Percentiles rank a stretch among this genome's conserved stretches.
Conservation (phyloP, 2,888 invertebrate genomes). For the Pristionchus mayeri region DNA sequence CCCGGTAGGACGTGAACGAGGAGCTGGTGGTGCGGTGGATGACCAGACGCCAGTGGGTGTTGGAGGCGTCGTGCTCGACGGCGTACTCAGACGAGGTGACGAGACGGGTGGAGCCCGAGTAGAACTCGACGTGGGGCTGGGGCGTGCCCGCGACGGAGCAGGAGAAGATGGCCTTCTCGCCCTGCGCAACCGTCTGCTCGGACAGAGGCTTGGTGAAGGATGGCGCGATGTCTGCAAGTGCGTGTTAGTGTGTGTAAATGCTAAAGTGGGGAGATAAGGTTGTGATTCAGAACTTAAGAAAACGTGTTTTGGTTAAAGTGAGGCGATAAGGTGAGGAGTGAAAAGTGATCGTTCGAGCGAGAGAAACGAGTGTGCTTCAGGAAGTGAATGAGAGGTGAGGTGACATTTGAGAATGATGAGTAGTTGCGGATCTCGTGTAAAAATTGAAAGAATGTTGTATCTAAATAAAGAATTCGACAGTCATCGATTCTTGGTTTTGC, state of each 20-base stretch:
- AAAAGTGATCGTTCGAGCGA: slow-evolving; percentile 18
- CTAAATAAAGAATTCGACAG: too few relatives aligned
- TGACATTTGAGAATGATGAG: background rate
- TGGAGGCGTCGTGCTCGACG: slow-evolving; percentile 72
- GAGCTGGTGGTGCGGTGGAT: slow-evolving; percentile 78
- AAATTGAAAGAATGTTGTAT: background rate
- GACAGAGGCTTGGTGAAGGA: slow-evolving; percentile 72
- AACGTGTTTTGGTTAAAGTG: background rate
- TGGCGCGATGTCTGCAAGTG: slow-evolving; percentile 71
- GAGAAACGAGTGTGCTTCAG: background rate
- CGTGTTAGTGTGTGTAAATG: slow-evolving; percentile 48
- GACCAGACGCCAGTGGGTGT: slow-evolving; percentile 75
- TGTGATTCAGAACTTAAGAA: background rate
- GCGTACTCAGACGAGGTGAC: slow-evolving; percentile 58
- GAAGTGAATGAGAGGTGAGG: background rate
- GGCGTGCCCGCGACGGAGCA: slow-evolving; percentile 74
- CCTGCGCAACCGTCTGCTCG: slow-evolving; percentile 65
- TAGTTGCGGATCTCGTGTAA: background rate
- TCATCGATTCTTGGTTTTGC: too few relatives aligned
- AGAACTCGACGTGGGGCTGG: slow-evolving; percentile 75
- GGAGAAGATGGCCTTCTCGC: slow-evolving; percentile 73
- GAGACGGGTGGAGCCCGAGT: slow-evolving; percentile 58
- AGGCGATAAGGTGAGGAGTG: background rate
- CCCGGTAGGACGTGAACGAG: slow-evolving; percentile 81
- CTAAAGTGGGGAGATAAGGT: slow-evolving; percentile 6